Evolutionary conservation across 2,888 invertebrate species (phyloP).

Genomic region (Cyclophora albipunctata): DNA sequence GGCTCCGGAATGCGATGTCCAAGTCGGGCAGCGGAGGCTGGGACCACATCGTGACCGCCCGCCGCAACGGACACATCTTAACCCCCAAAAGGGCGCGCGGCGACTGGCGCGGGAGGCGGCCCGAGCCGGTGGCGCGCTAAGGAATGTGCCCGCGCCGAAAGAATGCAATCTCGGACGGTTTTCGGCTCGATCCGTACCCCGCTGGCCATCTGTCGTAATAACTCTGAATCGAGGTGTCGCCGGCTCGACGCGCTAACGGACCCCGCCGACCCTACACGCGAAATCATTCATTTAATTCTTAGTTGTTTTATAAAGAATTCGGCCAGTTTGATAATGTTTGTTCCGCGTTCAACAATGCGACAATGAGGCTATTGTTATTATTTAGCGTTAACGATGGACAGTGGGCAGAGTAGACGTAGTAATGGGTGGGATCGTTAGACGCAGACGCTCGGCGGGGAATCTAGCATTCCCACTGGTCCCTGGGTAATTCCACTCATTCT

Average conservation of each 20-base stretch:
- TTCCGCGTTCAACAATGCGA: constrained; percentile 19
- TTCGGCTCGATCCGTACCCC: constrained; percentile 72
- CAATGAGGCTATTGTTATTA: constrained; percentile 20
- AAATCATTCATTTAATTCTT: constrained; percentile 44
- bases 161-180: constrained; percentile 77
- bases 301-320: constrained; percentile 13
- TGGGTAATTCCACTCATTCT: constrained; percentile 44
- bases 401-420: constrained; percentile 37
- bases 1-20: constrained; percentile 41
- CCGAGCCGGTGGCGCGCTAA: constrained; percentile 67
- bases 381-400: constrained; percentile 7
- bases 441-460: constrained; percentile 37
- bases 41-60: constrained; percentile 73
- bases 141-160: constrained; percentile 76
- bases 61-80: constrained; percentile 73
- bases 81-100: constrained; percentile 75
- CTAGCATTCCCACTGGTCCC: constrained; percentile 21
- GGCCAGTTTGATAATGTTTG: constrained; percentile 6
- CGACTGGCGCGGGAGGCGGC: constrained; percentile 65
- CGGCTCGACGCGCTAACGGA: constrained; percentile 53
- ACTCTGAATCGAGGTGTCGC: constrained; percentile 66
- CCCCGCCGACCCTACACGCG: constrained; percentile 52
- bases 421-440: constrained; percentile 40
- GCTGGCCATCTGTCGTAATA: constrained; percentile 72
- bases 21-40: constrained; percentile 65